Evolutionary conservation across 2,888 invertebrate genomes (phyloP), one percentile per base, ranked within the genome.

Genomic region (Lithophane ornitopus): DNA sequence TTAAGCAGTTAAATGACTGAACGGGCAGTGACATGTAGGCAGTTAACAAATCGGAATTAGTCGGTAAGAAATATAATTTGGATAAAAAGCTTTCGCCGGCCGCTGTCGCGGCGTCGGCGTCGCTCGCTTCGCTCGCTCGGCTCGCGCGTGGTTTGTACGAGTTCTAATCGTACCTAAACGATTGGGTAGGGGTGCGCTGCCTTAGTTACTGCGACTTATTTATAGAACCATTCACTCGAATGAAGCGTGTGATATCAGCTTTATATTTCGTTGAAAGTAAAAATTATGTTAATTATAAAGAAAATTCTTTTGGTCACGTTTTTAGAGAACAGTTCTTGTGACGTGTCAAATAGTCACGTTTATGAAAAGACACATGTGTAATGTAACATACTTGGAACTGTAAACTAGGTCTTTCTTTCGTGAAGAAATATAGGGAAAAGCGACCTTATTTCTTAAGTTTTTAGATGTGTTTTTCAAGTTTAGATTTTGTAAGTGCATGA

Each of bases 231-330:
- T 19, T 49, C 8, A 49, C 2, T 49, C 49, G 19, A 49, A 19
- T 49, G 19, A 49, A 49, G 8, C 49, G 8, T 49, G 49, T 61
- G 8, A 12, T 22, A 12, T 34, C 6, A 34, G 34, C 69, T 28
- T n/a, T 26, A 66, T 9, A 70, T 78, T 72, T 63, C 70, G n/a
- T 75, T 82, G 72, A 78, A 75, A 78, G 72, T 75, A 78, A 82
- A 82, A 81, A 63, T 62, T 39, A 78, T 78, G 78, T 8, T 61
- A 65, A 81, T 70, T 66, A 41, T 4, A 14, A 46, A 56, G 54
- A 77, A 69, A 49, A 62, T n/a, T 58, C 9, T 26, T n/a, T 39
- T 49, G 3, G 63, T 72, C 68, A 77, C 69, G 65, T 69, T 49
- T 72, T 80, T 14, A 26, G n/a, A 39, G 28, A 66, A 16, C 41